A percentile compares a stretch with the other conserved stretches of the same genome.
Evolutionary conservation across 2,797 vertebrate species (phyloP).

Genomic region (Clarias laeviceps): DNA sequence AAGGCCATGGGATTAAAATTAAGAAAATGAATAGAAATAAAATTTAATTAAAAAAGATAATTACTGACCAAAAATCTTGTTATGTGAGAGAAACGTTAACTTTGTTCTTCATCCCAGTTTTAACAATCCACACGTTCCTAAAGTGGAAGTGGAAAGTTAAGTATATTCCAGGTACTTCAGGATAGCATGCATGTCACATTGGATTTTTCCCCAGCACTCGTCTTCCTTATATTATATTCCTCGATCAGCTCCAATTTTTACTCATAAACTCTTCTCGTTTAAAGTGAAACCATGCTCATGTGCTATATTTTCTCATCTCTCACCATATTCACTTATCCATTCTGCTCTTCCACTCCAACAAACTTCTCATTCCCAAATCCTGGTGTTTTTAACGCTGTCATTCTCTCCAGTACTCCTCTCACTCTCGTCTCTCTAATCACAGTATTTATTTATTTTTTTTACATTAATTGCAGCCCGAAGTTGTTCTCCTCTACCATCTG

Average conservation of each 20-base stretch:
- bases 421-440: background rate
- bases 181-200: background rate
- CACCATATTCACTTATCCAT: background rate
- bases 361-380: background rate
- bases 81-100: background rate
- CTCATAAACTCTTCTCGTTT: background rate
- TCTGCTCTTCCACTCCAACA: background rate
- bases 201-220: background rate
- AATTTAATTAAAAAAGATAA: background rate
- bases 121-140: background rate
- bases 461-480: background rate
- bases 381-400: background rate
- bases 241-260: background rate
- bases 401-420: background rate
- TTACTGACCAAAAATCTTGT: background rate
- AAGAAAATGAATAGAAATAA: background rate
- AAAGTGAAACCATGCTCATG: background rate
- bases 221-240: background rate
- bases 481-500: slow-evolving; percentile 10
- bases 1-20: too few relatives aligned
- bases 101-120: background rate
- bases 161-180: background rate
- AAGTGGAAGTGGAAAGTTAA: background rate
- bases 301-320: background rate
- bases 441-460: background rate